Evolutionary conservation across 2,888 invertebrate genomes (phyloP), one percentile per base, ranked within the genome.

Genomic region (Hypercompe scribonia): DNA sequence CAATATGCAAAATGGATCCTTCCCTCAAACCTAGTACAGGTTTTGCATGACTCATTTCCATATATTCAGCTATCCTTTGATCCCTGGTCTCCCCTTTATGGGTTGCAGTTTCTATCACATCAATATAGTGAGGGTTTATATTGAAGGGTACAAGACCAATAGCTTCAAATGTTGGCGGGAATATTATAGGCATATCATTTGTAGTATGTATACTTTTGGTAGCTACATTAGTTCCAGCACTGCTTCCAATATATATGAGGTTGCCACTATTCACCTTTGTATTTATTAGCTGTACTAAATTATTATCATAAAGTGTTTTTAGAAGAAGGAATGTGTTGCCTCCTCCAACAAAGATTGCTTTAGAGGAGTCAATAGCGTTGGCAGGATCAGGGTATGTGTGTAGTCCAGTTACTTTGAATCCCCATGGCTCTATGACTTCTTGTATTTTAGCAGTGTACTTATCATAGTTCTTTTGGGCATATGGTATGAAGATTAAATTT

Each of bases 101-200:
- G 63, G 91, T 97, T 66, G 96, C 96, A 82, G 91, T 96, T 18
- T 95, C 92, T 81, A 96, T 95, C 39, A 96, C 90, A 79, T 98
- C 98, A 81, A 97, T 91, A 88, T 98, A 98, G 91, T 98, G 98
- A 18, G 98, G 98, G 90, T 98, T 98, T 75, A 98, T 98, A 89
- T 98, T 98, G 90, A 98, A 98, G 8, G 98, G 97, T 24, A 98
- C 97, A 72, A 98, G 94, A 58, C 96, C 95, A 66, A 98, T 94
- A 0, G 97, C 98, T 78, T 97, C 94, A 91, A 98, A 97, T 69
- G 96, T 96, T 39, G 97, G 97, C 63, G 98, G 98, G 89, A 96
- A 97, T n/a, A 96, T 96, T 74, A 98, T 97, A 7, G 98, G 98
- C 98, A 98, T 98, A 89, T 98, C 98, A 94, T 98, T 98, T 67